phyloP scores from a whole-genome alignment of 2,113 vertebrate genomes.

The Eptesicus fuscus region DNA sequence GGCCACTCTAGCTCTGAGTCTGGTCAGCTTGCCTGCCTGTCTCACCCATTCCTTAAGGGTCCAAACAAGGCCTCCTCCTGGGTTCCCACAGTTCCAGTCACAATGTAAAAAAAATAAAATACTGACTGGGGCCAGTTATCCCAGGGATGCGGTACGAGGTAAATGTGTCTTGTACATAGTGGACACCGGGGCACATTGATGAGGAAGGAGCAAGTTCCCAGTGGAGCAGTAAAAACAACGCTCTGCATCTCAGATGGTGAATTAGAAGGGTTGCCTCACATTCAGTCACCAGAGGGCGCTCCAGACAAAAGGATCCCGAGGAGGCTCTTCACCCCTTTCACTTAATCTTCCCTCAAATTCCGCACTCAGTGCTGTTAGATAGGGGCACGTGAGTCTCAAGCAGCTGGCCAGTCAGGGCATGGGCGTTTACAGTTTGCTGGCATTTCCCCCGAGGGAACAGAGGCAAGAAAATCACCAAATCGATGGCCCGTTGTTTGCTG shows the following conservation, averaged over 20 bases:
- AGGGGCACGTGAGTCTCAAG: neutral
- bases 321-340: neutral
- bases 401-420: neutral
- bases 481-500: neutral
- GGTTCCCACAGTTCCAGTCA: neutral
- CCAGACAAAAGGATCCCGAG: neutral
- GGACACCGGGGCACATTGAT: accelerated
- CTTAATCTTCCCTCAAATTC: no score
- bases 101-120: neutral
- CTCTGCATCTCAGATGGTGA: accelerated
- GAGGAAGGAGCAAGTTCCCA: neutral
- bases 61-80: neutral
- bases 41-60: neutral
- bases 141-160: neutral
- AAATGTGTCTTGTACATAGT: neutral
- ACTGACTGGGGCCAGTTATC: neutral
- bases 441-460: neutral
- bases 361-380: no score
- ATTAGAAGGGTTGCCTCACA: neutral
- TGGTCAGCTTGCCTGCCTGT: neutral
- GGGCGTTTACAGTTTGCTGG: neutral
- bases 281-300: neutral
- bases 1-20: neutral
- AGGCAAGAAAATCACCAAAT: neutral
- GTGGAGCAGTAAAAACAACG: neutral